phyloP scores from a whole-genome alignment of 2,113 vertebrate species.

The Eurypyga helias region DNA sequence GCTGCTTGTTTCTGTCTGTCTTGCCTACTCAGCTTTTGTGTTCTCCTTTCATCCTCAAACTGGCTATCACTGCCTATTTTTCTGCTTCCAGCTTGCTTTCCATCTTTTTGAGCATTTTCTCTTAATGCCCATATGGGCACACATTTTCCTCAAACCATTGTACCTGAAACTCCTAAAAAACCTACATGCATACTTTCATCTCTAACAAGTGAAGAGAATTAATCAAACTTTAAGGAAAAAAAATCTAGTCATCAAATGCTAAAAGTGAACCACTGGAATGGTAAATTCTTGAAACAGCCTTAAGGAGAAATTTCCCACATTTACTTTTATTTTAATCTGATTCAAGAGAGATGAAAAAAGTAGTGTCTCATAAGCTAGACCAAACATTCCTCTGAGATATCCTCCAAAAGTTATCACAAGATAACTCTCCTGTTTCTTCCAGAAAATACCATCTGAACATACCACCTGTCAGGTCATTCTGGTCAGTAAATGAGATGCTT shows the following conservation, averaged over 20 bases:
- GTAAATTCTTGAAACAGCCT: background rate
- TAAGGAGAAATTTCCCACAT: background rate
- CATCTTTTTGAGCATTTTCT: background rate
- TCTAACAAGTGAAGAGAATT: background rate
- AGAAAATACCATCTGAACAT: background rate
- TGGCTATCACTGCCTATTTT: background rate
- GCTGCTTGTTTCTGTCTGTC: background rate
- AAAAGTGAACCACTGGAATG: background rate
- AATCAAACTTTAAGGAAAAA: constrained; percentile 27
- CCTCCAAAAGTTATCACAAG: background rate
- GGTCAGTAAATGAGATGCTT: background rate
- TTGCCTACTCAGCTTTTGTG: background rate
- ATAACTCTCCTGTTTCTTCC: background rate
- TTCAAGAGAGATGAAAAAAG: constrained; percentile 3
- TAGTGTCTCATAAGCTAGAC: background rate
- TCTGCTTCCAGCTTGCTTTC: background rate
- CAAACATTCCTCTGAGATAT: constrained; percentile 10
- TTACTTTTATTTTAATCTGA: constrained; percentile 27
- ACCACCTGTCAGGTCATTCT: background rate
- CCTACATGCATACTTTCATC: background rate
- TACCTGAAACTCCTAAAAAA: background rate
- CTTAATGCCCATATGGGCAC: background rate
- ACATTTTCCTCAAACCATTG: background rate
- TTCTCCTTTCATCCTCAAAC: background rate
- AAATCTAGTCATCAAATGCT: background rate